Evolutionary conservation across 2,797 vertebrate species (phyloP), one percentile per base, ranked within the genome.

Genomic region (Sarcoramphus papa): DNA sequence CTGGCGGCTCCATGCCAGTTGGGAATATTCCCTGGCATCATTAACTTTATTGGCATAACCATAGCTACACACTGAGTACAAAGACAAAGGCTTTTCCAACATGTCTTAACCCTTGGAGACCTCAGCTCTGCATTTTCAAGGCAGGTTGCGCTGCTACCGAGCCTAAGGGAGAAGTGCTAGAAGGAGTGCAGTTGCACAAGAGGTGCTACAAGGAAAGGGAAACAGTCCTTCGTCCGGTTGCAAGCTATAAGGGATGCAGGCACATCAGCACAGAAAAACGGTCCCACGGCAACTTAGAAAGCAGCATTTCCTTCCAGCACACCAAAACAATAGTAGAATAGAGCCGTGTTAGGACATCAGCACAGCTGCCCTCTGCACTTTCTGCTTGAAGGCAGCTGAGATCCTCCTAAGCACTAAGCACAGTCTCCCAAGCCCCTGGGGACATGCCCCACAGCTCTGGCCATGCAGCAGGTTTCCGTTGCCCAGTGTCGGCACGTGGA

Each of bases 211-310:
- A 75, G 64, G 84, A 91, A 74, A 95, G 51, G 57, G 70, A 88
- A 95, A 78, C 3, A 2, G 16, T 83, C 68, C 60, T 72, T 80
- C 12, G 1, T 69, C 78, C 37, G 7, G 8, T 9, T 87, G 82
- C 62, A 82, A 92, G 81, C 69, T 87, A 60, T 74, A 48, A 54
- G 87, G 85, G 57, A 69, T 88, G 30, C 37, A 77, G 85, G 75
- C 81, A 68, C 10, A 10, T n/a, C 56, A 64, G n/a, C 1, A 0
- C 41, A 69, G 37, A 85, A 74, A 47, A 63, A 45, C 15, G 3
- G 31, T 78, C 89, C 79, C 69, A 14, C 25, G 79, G 91, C 92
- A 94, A 88, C 35, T 81, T 67, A 88, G 85, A 97, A 93, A 96
- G 94, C 87, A 88, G 47, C 43, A 45, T 85, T 96, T 96, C 87